Evolutionary conservation across 2,888 invertebrate species (phyloP), one percentile per base, ranked within the genome.

Genomic region (Arenicola marina): DNA sequence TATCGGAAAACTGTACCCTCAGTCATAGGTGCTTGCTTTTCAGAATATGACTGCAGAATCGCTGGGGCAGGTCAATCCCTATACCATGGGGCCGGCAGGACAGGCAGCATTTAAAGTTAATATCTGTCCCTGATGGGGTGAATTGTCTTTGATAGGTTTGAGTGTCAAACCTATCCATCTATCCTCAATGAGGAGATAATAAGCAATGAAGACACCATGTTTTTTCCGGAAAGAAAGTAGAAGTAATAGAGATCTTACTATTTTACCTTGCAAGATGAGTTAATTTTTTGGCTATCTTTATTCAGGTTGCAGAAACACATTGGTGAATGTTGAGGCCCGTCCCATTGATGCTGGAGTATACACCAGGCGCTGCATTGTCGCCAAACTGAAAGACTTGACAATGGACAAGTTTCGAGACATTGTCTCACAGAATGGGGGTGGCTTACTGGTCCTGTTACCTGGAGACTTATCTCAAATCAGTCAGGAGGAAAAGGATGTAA

Each of bases 281-380:
- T n/a, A n/a, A 18, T 48, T 48, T 21, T 18, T 48, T 48, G 15
- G 7, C 21, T 11, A 28, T 29, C 26, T 26, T 28, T 11, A 53
- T 56, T 7, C 62, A 93, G 95, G 95, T 71, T 93, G 93, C 79
- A 89, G 94, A 69, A 90, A 89, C 78, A 89, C 94, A 21, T 87
- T 90, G 24, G 88, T 96, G 72, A 94, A 93, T 74, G 86, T 95
- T 72, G 95, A 96, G 85, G 95, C 93, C 7, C 89, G 92, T 71
- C 92, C 94, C 0, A 83, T 94, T 2, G 88, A 89, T 58, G 89
- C 91, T 31, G 93, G 92, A 90, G 89, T 90, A 76, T 91, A 92
- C 21, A 90, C 91, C n/a, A 88, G 95, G 48, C 92, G 94, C 81
- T 95, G 95, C 82, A 90, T 95, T 1, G 88, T 95, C 21, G 88